A percentile compares a stretch with the other conserved stretches of the same genome.
Evolutionary conservation across 2,888 invertebrate species (phyloP).

Genomic region (Eristalis tenax): DNA sequence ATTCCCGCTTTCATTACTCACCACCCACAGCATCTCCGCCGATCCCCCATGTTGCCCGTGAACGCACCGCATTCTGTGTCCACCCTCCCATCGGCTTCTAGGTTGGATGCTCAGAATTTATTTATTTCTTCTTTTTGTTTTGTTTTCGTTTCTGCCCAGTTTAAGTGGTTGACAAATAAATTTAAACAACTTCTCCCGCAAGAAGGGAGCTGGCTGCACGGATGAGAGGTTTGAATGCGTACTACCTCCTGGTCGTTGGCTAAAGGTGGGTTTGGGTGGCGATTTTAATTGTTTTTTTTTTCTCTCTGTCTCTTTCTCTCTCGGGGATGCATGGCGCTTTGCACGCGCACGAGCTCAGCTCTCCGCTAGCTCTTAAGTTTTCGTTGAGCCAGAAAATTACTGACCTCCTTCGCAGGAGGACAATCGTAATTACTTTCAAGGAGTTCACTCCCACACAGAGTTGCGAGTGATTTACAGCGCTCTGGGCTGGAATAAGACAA

Average conservation of each 20-base stretch:
- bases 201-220: background rate
- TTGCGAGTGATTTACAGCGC: constrained; percentile 46
- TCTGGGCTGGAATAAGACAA: constrained; percentile 43
- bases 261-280: background rate
- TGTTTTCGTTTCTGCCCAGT: constrained; percentile 5
- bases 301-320: background rate
- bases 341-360: background rate
- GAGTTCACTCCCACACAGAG: constrained; percentile 15
- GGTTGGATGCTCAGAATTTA: background rate
- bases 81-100: background rate
- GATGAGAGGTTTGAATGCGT: background rate
- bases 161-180: constrained; percentile 61
- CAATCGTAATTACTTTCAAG: constrained; percentile 51
- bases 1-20: background rate
- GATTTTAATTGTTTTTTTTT: constrained; percentile 11
- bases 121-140: background rate
- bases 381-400: constrained; percentile 55
- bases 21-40: background rate
- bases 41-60: background rate
- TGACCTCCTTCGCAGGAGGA: constrained; percentile 50
- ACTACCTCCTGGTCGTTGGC: background rate
- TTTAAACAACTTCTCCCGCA: constrained; percentile 31
- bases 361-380: constrained; percentile 18
- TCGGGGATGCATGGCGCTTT: background rate
- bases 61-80: background rate